Evolutionary conservation across 2,888 invertebrate species (phyloP).

Genomic region (Spilosoma lubricipeda): DNA sequence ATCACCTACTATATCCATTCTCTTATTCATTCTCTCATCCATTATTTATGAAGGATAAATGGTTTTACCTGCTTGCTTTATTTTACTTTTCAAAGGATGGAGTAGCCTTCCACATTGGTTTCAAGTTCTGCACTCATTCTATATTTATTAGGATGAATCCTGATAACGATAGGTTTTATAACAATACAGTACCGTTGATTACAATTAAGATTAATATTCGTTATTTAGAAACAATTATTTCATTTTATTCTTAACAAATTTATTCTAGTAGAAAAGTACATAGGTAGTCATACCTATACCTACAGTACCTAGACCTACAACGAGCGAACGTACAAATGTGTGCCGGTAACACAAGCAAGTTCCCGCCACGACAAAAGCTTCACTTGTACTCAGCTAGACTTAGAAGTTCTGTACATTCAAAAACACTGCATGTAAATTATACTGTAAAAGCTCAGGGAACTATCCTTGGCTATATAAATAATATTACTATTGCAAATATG

Average conservation of each 20-base stretch:
- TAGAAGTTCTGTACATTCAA: neutral
- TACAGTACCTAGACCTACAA: neutral
- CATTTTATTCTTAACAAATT: slow-evolving; percentile 12
- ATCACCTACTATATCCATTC: neutral
- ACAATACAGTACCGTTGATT: too few relatives aligned
- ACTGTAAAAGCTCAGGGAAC: neutral
- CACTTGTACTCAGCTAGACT: slow-evolving; percentile 4
- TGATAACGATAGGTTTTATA: neutral
- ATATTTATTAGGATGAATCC: neutral
- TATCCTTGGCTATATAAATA: neutral
- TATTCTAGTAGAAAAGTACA: slow-evolving; percentile 28
- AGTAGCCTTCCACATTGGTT: neutral
- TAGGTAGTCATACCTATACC: neutral
- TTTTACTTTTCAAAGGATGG: neutral
- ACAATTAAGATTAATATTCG: too few relatives aligned
- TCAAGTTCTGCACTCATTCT: neutral
- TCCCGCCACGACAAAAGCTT: slow-evolving; percentile 44
- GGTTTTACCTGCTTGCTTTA: neutral
- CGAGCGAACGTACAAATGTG: neutral
- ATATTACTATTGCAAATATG: neutral
- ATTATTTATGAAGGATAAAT: neutral
- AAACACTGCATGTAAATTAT: neutral
- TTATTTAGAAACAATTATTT: too few relatives aligned
- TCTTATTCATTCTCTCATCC: neutral
- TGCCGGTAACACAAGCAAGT: slow-evolving; percentile 42